Conservation (phyloP, 2,888 invertebrate genomes). For the Unio pictorum region DNA sequence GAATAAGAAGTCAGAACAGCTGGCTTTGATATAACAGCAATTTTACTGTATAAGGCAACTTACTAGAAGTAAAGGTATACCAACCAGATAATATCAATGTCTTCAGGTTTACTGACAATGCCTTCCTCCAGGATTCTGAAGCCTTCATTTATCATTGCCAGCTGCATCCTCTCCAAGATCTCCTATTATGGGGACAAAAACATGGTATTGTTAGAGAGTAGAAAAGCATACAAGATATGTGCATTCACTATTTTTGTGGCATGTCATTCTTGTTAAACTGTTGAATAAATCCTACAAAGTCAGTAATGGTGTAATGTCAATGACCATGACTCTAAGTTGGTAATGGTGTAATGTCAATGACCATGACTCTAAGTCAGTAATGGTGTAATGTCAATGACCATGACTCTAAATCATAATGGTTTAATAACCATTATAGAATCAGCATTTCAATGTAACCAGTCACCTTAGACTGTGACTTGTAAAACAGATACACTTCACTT, state of each 20-base stretch:
- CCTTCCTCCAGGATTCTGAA: conserved; percentile 66
- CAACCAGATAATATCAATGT: conserved; percentile 66
- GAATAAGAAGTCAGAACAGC: too few species aligned
- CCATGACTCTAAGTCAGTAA: too few species aligned
- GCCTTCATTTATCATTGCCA: conserved; percentile 63
- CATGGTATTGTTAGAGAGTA: not conserved
- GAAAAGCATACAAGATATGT: too few species aligned
- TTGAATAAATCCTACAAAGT: conserved; percentile 1
- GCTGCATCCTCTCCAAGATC: conserved; percentile 61
- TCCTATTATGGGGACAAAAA: conserved; percentile 45
- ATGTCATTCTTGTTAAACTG: not conserved
- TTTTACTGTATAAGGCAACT: not conserved
- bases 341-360: not conserved
- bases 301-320: not conserved
- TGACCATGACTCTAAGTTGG: too few species aligned
- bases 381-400: not conserved
- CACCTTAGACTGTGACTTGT: too few species aligned
- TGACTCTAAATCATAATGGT: too few species aligned
- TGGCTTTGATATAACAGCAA: not conserved
- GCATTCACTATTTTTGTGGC: too few species aligned
- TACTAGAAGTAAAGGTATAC: conserved; percentile 3
- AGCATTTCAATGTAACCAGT: too few species aligned
- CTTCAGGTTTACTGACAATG: conserved; percentile 60
- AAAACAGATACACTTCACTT: too few species aligned
- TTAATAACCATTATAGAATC: too few species aligned